Base-by-base conservation (phyloP, 2,888 invertebrate species). In the Steinernema carpocapsae region DNA sequence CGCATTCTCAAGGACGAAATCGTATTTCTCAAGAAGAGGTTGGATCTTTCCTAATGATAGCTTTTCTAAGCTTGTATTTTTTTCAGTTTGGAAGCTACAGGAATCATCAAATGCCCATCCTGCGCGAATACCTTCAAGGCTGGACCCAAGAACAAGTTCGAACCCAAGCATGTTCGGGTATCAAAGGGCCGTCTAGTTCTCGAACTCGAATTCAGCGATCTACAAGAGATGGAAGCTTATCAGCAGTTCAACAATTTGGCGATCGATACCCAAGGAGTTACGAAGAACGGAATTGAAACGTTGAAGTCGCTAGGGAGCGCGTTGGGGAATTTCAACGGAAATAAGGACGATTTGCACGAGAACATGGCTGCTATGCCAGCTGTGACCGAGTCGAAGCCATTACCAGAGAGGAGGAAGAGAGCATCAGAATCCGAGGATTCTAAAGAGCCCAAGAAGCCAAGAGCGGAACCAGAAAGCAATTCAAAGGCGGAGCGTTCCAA, bases 121-220 rank as follows among this genome's bases (percentile, higher is more conserved):
- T 64, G 64, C 29, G 64, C 29, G 14, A 17, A 64, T 37, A 22
- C 24, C 26, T 64, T 64, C 19, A 17, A 26, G 1, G 14, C 32
- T 12, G 64, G 64, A 26, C 24, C 29, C 12, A 64, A 64, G 37
- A 12, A 37, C 17, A 29, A 64, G 64, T 17, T 64, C 32, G 29
- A 29, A 26, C 64, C 64, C 32, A 29, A 64, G 32, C 29, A 64
- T 32, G 64, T 64, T 37, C 29, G 64, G 3, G 32, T 64, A 14
- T 12, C 29, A 17, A 64, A 32, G 32, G 64, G 64, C 29, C 64
- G 64, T 29, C 14, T 29, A 17, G 64, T 19, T 29, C 26, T 64
- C 32, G 64, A 64, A 26, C 32, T 64, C 17, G 29, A 64, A 32
- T 64, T 64, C 64, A 32, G 29, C 17, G 64, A 64, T 32, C 7